phyloP scores from a whole-genome alignment of 2,888 invertebrate genomes.

The Mimas tiliae region DNA sequence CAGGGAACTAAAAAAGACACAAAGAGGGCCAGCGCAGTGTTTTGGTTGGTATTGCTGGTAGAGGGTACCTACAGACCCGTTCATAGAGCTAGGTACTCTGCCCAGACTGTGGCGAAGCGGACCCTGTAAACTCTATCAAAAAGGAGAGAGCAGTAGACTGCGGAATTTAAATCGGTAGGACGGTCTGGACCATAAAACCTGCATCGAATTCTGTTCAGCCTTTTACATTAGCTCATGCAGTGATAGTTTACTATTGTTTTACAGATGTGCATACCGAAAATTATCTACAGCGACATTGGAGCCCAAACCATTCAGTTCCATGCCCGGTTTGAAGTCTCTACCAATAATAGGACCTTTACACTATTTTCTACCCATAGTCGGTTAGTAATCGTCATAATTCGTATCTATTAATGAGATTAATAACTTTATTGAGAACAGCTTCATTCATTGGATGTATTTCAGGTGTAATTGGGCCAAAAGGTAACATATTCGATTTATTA shows the following conservation, averaged over 20 bases:
- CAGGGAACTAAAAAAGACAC: too few species aligned
- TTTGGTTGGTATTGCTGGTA: too few species aligned
- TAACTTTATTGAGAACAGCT: not conserved
- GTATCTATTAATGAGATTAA: not conserved
- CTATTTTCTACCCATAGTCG: constrained; percentile 66
- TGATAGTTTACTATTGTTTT: constrained; percentile 10
- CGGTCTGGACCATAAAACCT: too few species aligned
- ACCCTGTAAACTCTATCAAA: too few species aligned
- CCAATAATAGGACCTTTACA: constrained; percentile 68
- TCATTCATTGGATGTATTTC: constrained; percentile 31
- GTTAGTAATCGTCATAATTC: constrained; percentile 43
- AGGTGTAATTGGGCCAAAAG: constrained; percentile 63
- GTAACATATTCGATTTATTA: constrained; percentile 55
- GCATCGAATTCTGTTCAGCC: too few species aligned
- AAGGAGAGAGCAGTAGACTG: too few species aligned
- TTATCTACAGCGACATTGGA: constrained; percentile 41
- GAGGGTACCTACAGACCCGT: too few species aligned
- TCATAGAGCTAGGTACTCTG: too few species aligned
- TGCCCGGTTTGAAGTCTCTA: constrained; percentile 67
- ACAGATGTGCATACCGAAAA: constrained; percentile 32
- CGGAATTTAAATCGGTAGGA: too few species aligned
- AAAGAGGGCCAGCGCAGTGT: too few species aligned
- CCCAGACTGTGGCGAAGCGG: too few species aligned
- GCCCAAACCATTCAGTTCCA: constrained; percentile 58
- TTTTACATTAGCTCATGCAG: too few species aligned